Evolutionary conservation across 2,797 vertebrate genomes (phyloP).

Genomic region (Peromyscus eremicus): DNA sequence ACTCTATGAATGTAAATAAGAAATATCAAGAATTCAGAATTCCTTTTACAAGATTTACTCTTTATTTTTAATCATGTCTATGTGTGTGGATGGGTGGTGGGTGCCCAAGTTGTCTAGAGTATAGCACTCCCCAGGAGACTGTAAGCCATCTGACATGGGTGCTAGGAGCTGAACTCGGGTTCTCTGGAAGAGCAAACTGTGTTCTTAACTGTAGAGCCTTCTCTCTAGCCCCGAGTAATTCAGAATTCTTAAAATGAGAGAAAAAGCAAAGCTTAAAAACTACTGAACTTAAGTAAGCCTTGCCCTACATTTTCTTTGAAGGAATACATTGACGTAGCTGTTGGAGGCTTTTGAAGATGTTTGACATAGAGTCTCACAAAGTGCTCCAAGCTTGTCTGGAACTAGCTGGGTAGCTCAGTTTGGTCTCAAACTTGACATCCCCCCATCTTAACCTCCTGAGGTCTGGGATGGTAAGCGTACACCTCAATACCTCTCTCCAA

Average conservation of each 20-base stretch:
- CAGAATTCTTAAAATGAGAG: not conserved
- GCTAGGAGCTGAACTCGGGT: not conserved
- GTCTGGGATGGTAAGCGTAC: rapidly evolving
- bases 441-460: not conserved
- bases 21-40: conserved; percentile 37
- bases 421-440: not conserved
- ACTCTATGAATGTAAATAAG: not conserved
- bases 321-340: not conserved
- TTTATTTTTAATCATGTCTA: not conserved
- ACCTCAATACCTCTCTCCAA: not conserved
- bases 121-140: no score
- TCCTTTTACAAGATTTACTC: not conserved
- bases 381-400: not conserved
- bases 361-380: not conserved
- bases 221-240: not conserved
- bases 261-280: not conserved
- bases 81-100: not conserved
- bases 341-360: not conserved
- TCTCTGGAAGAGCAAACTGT: not conserved
- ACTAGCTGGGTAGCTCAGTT: not conserved
- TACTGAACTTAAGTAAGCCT: not conserved
- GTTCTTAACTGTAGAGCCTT: not conserved
- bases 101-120: not conserved
- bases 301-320: conserved; percentile 32
- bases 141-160: no score